Evolutionary conservation across 2,113 vertebrate species (phyloP).

Genomic region (Terrapene triunguis): DNA sequence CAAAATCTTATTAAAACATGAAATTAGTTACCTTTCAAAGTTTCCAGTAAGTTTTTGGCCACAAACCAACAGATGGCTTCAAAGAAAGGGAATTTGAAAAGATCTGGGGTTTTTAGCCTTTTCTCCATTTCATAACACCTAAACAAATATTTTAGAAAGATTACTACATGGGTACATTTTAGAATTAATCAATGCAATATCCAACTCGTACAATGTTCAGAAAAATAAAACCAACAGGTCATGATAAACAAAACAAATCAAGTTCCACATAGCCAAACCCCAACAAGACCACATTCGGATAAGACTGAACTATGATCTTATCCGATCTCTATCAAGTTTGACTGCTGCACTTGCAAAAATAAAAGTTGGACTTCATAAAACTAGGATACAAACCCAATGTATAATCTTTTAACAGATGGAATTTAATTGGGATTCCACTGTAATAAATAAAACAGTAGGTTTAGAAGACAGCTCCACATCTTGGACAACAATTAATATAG

Average conservation of each 20-base stretch:
- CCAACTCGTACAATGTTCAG: constrained; percentile 53
- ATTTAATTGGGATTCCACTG: constrained; percentile 63
- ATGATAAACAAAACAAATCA: constrained; percentile 54
- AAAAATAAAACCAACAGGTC: constrained; percentile 69
- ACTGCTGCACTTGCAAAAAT: constrained; percentile 61
- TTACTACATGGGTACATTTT: constrained; percentile 36
- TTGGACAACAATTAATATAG: constrained; percentile 63
- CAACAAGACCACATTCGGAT: constrained; percentile 44
- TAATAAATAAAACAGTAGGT: constrained; percentile 67
- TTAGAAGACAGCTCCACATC: constrained; percentile 62
- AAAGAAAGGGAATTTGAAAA: constrained; percentile 99
- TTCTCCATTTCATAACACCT: constrained; percentile 99
- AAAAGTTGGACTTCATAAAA: constrained; percentile 70
- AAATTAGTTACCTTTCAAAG: constrained; percentile 89
- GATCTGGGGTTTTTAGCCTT: constrained; percentile 97
- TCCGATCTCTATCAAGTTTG: constrained; percentile 64
- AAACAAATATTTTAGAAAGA: constrained; percentile 62
- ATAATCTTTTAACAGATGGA: constrained; percentile 71
- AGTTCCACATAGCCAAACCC: constrained; percentile 55
- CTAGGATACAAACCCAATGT: constrained; percentile 68
- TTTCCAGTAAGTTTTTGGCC: constrained; percentile 97
- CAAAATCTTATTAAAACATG: not conserved
- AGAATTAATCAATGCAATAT: constrained; percentile 3
- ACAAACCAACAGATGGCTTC: constrained; percentile 99
- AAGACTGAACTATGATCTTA: constrained; percentile 60